phyloP scores from a whole-genome alignment of 2,797 vertebrate species.

The Macropodus opercularis region DNA sequence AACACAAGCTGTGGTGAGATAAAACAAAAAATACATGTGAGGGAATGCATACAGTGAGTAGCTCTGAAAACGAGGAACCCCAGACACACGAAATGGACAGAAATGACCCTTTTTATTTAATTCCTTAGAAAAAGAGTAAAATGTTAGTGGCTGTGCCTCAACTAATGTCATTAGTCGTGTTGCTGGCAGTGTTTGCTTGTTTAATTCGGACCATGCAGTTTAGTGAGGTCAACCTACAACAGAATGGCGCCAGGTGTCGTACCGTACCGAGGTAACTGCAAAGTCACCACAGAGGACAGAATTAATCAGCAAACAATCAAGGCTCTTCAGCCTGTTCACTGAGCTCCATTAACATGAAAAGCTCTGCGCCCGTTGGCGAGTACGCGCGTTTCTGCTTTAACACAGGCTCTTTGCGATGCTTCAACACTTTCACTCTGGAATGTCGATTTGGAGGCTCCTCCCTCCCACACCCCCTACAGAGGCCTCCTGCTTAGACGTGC shows the following conservation, averaged over 20 bases:
- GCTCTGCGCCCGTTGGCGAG: slow-evolving; percentile 15
- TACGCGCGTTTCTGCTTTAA: slow-evolving; percentile 51
- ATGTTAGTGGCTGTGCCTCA: too few species aligned
- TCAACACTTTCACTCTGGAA: slow-evolving; percentile 62
- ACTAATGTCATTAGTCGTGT: neutral
- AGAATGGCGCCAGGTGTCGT: slow-evolving; percentile 4
- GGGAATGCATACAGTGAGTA: too few species aligned
- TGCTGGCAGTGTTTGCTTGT: neutral
- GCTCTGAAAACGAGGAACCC: too few species aligned
- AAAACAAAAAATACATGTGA: too few species aligned
- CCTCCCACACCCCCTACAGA: slow-evolving; percentile 42
- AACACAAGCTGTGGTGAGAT: too few species aligned
- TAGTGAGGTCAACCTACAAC: neutral
- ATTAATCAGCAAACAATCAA: slow-evolving; percentile 14
- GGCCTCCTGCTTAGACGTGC: slow-evolving; percentile 61
- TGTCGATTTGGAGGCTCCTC: slow-evolving; percentile 55
- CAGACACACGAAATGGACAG: too few species aligned
- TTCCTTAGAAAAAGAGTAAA: too few species aligned
- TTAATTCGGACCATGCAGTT: slow-evolving; percentile 1
- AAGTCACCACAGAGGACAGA: slow-evolving; percentile 10
- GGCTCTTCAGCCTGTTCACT: slow-evolving; percentile 17
- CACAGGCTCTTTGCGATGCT: slow-evolving; percentile 50
- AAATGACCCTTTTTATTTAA: too few species aligned
- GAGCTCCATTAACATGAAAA: slow-evolving; percentile 34
- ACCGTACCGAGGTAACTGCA: neutral